Conservation (phyloP, 2,113 vertebrate species). For the Macrotus californicus region DNA sequence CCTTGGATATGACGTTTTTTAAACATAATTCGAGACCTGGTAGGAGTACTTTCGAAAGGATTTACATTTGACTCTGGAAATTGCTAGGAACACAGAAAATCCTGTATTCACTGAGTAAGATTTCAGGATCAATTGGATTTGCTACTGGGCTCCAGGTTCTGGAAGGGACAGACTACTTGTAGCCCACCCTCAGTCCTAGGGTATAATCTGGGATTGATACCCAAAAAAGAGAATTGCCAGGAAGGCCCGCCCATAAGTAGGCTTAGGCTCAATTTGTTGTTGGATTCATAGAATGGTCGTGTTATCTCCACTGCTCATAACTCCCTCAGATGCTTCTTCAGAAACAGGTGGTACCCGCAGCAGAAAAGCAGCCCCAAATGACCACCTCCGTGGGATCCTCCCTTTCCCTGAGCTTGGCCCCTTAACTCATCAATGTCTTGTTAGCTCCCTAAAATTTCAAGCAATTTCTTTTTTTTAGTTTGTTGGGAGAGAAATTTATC, state of each 20-base stretch:
- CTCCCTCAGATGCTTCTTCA: neutral
- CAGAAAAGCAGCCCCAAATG: neutral
- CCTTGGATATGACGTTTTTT: neutral
- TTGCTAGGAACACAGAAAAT: neutral
- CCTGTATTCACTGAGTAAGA: neutral
- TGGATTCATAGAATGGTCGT: neutral
- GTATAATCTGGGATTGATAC: neutral
- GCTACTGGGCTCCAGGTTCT: neutral
- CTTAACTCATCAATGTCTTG: neutral
- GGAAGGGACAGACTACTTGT: too few relatives aligned
- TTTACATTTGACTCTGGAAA: neutral
- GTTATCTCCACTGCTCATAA: neutral
- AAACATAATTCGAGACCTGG: neutral
- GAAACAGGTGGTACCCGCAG: neutral
- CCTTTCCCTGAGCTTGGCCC: neutral
- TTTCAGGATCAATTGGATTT: neutral
- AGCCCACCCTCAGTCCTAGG: neutral
- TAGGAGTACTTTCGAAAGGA: neutral
- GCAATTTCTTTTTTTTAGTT: neutral
- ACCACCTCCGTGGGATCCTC: neutral
- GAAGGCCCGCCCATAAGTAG: neutral
- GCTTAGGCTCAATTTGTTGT: neutral
- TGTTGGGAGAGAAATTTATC: neutral
- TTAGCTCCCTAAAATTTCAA: neutral
- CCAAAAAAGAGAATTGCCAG: rapidly evolving